Evolutionary conservation across 2,797 vertebrate species (phyloP), one percentile per base, ranked within the genome.

Genomic region (Naso thynnoides): DNA sequence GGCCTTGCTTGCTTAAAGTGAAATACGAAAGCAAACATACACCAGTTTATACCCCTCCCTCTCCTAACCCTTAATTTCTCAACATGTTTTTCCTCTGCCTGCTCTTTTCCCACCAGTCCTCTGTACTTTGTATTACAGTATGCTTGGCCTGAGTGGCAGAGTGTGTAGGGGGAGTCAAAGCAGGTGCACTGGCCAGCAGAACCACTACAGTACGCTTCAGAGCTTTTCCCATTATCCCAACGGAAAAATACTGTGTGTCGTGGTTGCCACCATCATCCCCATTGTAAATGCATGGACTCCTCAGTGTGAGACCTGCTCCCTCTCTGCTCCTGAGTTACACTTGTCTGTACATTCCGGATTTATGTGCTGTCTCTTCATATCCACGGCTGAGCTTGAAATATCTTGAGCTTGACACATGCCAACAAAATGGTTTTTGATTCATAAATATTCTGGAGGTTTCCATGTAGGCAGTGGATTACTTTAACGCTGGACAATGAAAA

Each of bases 221-320:
- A 83, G 79, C 68, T 83, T 89, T 88, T 83, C 81, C 79, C 70
- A 89, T 85, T 82, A 83, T 75, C 73, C 70, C 68, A 62, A 55
- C 50, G 72, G 72, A 75, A 81, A 71, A 81, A 52, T 9, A 38
- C 47, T 29, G 21, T 71, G 44, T 24, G 29, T 63, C 14, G 8
- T 18, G 58, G 66, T 69, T 44, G 49, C 59, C 62, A 38, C 61
- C 53, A 67, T 81, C 76, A 38, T 54, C 54, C 61, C 68, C 53
- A 73, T 73, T 86, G 72, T 81, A 71, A 85, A 85, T 65, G 76
- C 72, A 75, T 56, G 59, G 70, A 72, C 67, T 76, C 62, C 69
- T 60, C 59, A 70, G 56, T 60, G 68, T 53, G 52, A 1, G 8
- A 78, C 68, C 60, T 56, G 48, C 70, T 81, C 55, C 10, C 33